These are phyloP conservation scores for Cassiopea andromeda DNA, from an alignment of 30 jellyfish, hydroid and myxozoan genomes.

Conservation along the genomic window DNA sequence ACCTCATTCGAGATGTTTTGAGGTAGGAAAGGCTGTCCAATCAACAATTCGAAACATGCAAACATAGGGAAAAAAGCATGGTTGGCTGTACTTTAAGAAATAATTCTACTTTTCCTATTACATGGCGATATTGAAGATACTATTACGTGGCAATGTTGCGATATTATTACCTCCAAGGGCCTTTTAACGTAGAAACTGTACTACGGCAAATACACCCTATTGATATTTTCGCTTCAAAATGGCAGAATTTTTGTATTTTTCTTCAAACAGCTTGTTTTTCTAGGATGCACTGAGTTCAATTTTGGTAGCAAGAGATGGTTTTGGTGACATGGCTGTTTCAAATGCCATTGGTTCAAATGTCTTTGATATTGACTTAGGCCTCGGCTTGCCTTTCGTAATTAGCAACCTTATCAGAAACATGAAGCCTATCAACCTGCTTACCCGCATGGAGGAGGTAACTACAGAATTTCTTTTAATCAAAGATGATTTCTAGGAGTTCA, in stretches of 20 bases:
- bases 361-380: conserved; percentile 91
- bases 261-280: background rate
- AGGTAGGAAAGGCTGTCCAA: no score
- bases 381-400: conserved; percentile 93
- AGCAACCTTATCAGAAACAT: conserved; percentile 76
- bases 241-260: background rate
- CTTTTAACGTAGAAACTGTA: no score
- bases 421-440: conserved; percentile 75
- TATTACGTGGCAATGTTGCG: no score
- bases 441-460: conserved; percentile 78
- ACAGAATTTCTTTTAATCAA: background rate
- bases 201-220: no score
- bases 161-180: no score
- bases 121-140: no score
- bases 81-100: no score
- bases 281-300: conserved; percentile 98
- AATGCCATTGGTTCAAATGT: conserved; percentile 97
- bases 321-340: conserved; percentile 99
- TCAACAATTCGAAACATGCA: no score
- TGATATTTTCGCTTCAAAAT: background rate
- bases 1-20: no score
- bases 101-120: no score
- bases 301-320: conserved; percentile 97
- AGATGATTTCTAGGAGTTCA: background rate
- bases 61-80: no score